These are phyloP conservation scores for Glaucomys volans DNA, from an alignment of 2,113 vertebrate genomes.

Conservation along the genomic window DNA sequence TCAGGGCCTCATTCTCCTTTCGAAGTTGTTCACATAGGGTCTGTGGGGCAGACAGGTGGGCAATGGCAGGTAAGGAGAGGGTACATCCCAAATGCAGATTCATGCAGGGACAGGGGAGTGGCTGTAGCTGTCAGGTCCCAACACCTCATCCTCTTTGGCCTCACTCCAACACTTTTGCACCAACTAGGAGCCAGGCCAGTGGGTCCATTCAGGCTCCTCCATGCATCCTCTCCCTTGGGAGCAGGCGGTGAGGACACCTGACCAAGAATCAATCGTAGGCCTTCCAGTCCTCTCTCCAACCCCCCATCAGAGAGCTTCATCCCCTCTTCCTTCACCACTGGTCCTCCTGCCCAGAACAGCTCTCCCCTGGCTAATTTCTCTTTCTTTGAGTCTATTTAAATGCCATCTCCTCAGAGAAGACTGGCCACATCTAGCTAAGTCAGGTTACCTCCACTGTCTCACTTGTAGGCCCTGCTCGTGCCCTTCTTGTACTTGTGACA, in stretches of 20 bases:
- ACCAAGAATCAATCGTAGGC: not conserved
- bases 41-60: conserved; percentile 81
- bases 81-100: not conserved
- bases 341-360: not conserved
- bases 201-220: not conserved
- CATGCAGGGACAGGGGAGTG: not conserved
- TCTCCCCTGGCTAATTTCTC: not conserved
- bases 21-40: conserved; percentile 96
- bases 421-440: not conserved
- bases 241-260: not conserved
- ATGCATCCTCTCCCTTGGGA: not conserved
- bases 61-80: not conserved
- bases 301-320: not conserved
- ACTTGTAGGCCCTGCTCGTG: not conserved
- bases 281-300: not conserved
- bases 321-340: not conserved
- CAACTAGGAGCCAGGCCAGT: not conserved
- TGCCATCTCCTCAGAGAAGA: not conserved
- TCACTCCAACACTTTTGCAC: not conserved
- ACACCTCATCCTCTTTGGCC: not conserved
- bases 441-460: not conserved
- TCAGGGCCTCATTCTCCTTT: conserved; percentile 95
- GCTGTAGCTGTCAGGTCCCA: not conserved
- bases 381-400: not conserved
- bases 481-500: not conserved